Evolutionary conservation across 2,888 invertebrate genomes (phyloP).

Genomic region (Parapristionchus giblindavisi): DNA sequence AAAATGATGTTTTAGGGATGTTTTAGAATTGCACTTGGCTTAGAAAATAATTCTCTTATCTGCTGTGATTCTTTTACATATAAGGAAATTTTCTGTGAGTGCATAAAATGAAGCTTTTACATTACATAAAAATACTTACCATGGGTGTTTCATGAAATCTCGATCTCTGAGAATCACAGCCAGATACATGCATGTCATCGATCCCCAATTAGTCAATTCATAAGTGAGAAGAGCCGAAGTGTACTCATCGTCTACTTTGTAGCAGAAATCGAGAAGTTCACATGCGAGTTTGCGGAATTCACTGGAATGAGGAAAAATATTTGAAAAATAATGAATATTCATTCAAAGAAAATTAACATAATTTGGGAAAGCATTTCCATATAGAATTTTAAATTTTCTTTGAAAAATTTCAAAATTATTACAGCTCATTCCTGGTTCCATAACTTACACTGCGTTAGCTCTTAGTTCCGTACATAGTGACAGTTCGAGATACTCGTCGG

Average conservation of each 20-base stretch:
- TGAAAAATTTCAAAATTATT: not conserved
- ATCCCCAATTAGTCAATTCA: constrained; percentile 95
- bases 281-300: constrained; percentile 77
- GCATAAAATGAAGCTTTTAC: no score
- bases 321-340: no score
- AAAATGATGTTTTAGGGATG: no score
- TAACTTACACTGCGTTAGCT: constrained; percentile 48
- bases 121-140: constrained; percentile 59
- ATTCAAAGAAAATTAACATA: no score
- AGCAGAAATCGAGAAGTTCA: constrained; percentile 93
- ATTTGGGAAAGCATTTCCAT: no score
- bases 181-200: constrained; percentile 93
- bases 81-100: no score
- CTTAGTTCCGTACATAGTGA: constrained; percentile 78
- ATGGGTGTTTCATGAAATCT: constrained; percentile 73
- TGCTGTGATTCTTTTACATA: no score
- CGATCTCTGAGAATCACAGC: constrained; percentile 92
- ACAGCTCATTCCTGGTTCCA: no score
- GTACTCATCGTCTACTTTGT: constrained; percentile 87
- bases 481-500: constrained; percentile 95
- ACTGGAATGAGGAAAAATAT: constrained; percentile 50
- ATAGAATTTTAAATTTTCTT: not conserved
- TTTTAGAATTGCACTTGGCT: no score
- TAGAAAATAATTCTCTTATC: no score
- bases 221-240: constrained; percentile 94